Percentiles rank a stretch among this genome's conserved stretches.
phyloP scores from a whole-genome alignment of 2,113 vertebrate genomes.

The Machaerirhynchus nigripectus region DNA sequence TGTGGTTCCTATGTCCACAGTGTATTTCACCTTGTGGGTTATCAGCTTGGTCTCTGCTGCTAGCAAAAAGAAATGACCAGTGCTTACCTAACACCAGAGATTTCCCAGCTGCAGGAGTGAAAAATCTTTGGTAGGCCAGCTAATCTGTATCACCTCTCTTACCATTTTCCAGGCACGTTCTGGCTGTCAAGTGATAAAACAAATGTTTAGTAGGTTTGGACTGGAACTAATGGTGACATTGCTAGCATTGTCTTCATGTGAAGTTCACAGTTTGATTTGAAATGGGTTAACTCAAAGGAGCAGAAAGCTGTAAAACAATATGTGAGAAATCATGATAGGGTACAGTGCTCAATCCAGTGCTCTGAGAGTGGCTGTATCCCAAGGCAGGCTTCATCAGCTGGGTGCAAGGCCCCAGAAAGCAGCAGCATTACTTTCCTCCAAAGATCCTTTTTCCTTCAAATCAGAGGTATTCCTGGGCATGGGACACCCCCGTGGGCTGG shows the following conservation, averaged over 20 bases:
- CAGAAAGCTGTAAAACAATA: not conserved
- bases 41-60: not conserved
- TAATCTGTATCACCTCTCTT: slow-evolving; percentile 24
- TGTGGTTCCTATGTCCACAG: not conserved
- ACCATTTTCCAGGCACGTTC: slow-evolving; percentile 2
- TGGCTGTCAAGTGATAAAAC: not conserved
- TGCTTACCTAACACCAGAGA: not conserved
- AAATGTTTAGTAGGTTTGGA: not conserved
- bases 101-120: not conserved
- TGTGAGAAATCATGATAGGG: not conserved
- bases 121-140: slow-evolving; percentile 3
- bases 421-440: not conserved
- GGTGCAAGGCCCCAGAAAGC: not conserved
- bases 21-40: not conserved
- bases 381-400: not conserved
- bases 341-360: not conserved
- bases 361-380: not conserved
- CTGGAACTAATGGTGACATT: not conserved
- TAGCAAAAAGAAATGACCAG: not conserved
- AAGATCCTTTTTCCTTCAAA: not conserved
- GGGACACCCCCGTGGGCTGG: not conserved
- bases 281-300: not conserved
- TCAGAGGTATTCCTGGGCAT: not conserved
- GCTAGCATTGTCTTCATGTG: not conserved
- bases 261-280: not conserved